A percentile compares a stretch with the other conserved stretches of the same genome.
phyloP scores from a whole-genome alignment of 2,888 invertebrate species.

The Ochropacha duplaris region DNA sequence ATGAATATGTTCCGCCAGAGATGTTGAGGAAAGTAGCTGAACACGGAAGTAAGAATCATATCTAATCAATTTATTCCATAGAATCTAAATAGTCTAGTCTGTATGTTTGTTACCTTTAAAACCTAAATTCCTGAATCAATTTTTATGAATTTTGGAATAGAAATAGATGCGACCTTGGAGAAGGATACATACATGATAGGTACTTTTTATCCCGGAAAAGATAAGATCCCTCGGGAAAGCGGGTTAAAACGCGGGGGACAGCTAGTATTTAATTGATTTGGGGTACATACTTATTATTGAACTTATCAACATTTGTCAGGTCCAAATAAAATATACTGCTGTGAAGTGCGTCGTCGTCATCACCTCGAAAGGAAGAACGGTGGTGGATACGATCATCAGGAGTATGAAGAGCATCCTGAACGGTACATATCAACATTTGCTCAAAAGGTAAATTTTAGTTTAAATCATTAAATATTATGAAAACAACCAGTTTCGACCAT shows the following conservation, averaged over 20 bases:
- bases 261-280: too few relatives aligned
- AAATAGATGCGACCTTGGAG: too few relatives aligned
- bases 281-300: neutral
- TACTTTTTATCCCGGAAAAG: too few relatives aligned
- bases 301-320: conserved; percentile 72
- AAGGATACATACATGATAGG: too few relatives aligned
- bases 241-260: too few relatives aligned
- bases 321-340: conserved; percentile 97
- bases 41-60: conserved; percentile 92
- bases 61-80: neutral
- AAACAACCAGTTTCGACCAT: too few relatives aligned
- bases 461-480: neutral
- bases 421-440: conserved; percentile 97
- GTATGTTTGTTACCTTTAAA: too few relatives aligned
- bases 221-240: too few relatives aligned
- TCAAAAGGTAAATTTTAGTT: conserved; percentile 85
- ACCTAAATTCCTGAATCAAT: too few relatives aligned
- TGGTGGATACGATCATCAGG: conserved; percentile 93
- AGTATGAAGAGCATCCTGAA: conserved; percentile 96
- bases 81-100: neutral
- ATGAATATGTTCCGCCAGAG: conserved; percentile 98
- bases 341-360: conserved; percentile 96
- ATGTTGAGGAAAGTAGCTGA: conserved; percentile 97
- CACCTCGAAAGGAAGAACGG: conserved; percentile 96
- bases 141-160: too few relatives aligned